A percentile compares a stretch with the other conserved stretches of the same genome.
These are phyloP conservation scores for Nycticebus coucang DNA, from an alignment of 2,113 vertebrate species.

Conservation along the genomic window DNA sequence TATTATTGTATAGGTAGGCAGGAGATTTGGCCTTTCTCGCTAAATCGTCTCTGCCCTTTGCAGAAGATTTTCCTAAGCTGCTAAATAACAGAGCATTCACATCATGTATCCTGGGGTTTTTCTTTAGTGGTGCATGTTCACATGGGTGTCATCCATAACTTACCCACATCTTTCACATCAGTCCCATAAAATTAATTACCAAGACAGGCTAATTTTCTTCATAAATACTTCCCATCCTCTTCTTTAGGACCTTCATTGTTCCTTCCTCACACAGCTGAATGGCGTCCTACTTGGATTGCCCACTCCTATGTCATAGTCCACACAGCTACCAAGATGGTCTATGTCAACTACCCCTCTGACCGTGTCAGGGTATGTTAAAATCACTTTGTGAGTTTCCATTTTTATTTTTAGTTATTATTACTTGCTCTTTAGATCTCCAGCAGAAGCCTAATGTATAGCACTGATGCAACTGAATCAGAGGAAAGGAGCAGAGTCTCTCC, in stretches of 20 bases:
- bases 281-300: neutral
- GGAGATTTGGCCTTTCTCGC: slow-evolving; percentile 59
- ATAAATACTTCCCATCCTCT: neutral
- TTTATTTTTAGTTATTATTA: neutral
- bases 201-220: slow-evolving; percentile 14
- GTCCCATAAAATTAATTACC: neutral
- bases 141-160: neutral
- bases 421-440: neutral
- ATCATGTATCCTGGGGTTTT: neutral
- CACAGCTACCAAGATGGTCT: neutral
- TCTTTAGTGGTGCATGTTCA: neutral
- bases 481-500: neutral
- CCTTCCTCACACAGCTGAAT: neutral
- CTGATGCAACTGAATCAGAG: neutral
- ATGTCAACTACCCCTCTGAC: neutral
- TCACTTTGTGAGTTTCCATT: neutral
- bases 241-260: neutral
- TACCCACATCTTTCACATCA: neutral
- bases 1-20: slow-evolving; percentile 59
- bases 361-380: neutral
- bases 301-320: neutral
- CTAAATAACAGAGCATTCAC: slow-evolving; percentile 57
- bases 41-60: slow-evolving; percentile 65
- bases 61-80: slow-evolving; percentile 61
- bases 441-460: neutral